Evolutionary conservation across 2,888 invertebrate species (phyloP).

Genomic region (Allygus modestus): DNA sequence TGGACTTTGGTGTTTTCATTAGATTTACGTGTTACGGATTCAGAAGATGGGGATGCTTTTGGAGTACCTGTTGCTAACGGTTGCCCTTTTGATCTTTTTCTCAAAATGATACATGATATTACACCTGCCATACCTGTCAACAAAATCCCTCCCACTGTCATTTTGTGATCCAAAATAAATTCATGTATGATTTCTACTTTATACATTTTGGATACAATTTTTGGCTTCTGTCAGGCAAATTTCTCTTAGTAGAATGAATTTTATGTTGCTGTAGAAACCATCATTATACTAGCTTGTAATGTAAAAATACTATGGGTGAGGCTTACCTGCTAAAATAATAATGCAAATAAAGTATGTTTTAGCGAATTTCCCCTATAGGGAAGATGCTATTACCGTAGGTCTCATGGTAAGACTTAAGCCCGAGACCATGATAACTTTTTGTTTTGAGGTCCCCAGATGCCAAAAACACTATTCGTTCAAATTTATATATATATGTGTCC

Average conservation of each 20-base stretch:
- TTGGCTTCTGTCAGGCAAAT: neutral
- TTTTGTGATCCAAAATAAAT: neutral
- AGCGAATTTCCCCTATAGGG: too few relatives aligned
- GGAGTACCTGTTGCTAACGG: neutral
- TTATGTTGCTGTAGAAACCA: too few relatives aligned
- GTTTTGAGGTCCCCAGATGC: too few relatives aligned
- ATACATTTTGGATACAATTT: neutral
- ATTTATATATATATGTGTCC: too few relatives aligned
- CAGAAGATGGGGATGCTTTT: neutral
- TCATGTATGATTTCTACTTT: neutral
- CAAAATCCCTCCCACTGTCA: neutral
- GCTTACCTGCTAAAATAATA: too few relatives aligned
- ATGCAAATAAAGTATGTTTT: too few relatives aligned
- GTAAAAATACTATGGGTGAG: too few relatives aligned
- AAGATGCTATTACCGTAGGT: too few relatives aligned
- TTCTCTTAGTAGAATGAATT: neutral
- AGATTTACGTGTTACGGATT: neutral
- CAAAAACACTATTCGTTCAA: too few relatives aligned
- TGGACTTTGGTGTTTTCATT: neutral
- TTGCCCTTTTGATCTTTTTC: neutral
- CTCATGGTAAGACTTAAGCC: too few relatives aligned
- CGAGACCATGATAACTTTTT: too few relatives aligned
- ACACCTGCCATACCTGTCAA: neutral
- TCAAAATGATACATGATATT: neutral
- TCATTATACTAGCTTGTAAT: too few relatives aligned